Base-by-base conservation (phyloP, 2,888 invertebrate species). In the Alloplasta piceator region DNA sequence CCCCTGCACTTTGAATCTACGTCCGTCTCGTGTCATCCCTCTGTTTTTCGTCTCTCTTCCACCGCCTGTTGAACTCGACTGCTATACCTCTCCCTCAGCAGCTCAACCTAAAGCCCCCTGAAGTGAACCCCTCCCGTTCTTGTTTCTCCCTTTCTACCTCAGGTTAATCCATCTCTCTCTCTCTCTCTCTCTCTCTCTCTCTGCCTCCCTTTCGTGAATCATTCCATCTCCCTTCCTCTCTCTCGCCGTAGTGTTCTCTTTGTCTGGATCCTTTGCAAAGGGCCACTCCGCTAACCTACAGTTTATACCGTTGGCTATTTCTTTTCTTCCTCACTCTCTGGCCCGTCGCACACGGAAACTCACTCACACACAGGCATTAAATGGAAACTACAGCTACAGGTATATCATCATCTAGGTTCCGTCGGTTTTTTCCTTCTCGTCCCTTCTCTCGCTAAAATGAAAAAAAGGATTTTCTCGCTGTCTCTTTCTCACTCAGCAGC, bases 21-120 rank as follows among this genome's bases (percentile, higher is more conserved):
- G 68, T 74, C 70, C 79, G 43, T 70, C 74, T 74, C 60, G 74
- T 74, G 78, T 78, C 78, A 78, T 78, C 73, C 68, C 73, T 67
- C 67, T 26, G 70, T 61, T 80, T 66, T 43, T 64, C n/a, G 3
- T 16, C 43, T 36, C 46, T 39, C 39, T 56, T 63, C 60, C 46
- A 36, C 48, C 63, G 68, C 56, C 56, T 68, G 68, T 66, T 66
- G 66, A 66, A 66, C 66, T 66, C 52, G 66, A 38, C 50, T 66
- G 36, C 26, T 26, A 26, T 26, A 26, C 16, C 43, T 41, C 55
- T 39, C 58, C 64, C 36, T 26, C 46, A n/a, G 36, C 56, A 16
- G 56, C 61, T 52, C 50, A 41, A 61, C 52, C 55, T 55, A 61
- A 60, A 56, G 60, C 67, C 73, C 67, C 63, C 41, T 12, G 67